Evolutionary conservation across 35 echinoderm and acorn worm species (phyloP), one percentile per base, ranked within the genome.

Genomic region (Ophiothrix spiculata): DNA sequence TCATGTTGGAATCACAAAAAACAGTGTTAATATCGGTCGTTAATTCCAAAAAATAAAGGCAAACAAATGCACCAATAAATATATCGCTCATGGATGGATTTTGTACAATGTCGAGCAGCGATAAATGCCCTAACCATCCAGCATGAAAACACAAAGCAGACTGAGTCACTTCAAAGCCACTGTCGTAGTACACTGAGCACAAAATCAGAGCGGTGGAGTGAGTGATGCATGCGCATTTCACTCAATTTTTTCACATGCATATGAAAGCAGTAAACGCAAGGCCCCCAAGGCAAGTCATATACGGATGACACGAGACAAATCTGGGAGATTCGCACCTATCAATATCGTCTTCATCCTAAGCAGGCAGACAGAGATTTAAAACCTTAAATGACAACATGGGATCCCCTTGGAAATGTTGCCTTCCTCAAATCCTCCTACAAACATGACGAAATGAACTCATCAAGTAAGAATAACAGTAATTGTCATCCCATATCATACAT

Each of bases 351-450:
- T 69, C 60, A 69, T 69, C 60, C 4, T 2, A 69, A 4, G 60
- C 60, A 69, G 29, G n/a, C n/a, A n/a, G n/a, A n/a, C n/a, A n/a
- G 60, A 12, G 25, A n/a, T 25, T 69, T 69, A 28, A 28, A 69
- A 15, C 17, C 60, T 25, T 69, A 12, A n/a, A 69, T 69, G 60
- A n/a, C 10, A 69, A 25, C 2, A 4, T 69, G 60, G 60, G 60
- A 69, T 69, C 60, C 1, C 17, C 60, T 69, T 69, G 60, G 60
- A 69, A 69, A 69, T 69, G 60, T 69, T n/a, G 25, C 60, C n/a
- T n/a, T n/a, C n/a, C n/a, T n/a, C n/a, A n/a, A n/a, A n/a, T n/a
- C n/a, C n/a, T n/a, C n/a, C n/a, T n/a, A 69, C 4, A 6, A 69
- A 69, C 60, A 25, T 69, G 8, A 69, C 4, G 2, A 69, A 6